These are phyloP conservation scores for Reinhardtius hippoglossoides DNA, from an alignment of 2,113 vertebrate species.

Conservation along the genomic window DNA sequence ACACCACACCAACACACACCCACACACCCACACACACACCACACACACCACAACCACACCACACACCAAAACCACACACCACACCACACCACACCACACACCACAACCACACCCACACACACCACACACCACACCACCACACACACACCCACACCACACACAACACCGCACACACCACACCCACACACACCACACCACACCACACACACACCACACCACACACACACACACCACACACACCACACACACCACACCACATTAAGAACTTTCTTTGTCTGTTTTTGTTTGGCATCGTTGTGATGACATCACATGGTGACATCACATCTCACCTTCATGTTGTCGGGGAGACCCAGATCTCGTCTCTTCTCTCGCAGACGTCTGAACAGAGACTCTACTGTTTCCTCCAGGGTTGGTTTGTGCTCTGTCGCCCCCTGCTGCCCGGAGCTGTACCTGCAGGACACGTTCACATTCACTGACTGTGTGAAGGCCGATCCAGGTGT, in stretches of 20 bases:
- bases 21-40: too few relatives aligned
- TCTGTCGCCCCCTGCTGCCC: constrained; percentile 79
- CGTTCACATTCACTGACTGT: background rate
- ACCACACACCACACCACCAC: too few relatives aligned
- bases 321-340: constrained; percentile 88
- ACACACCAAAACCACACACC: too few relatives aligned
- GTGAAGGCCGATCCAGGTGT: too few relatives aligned
- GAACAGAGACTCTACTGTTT: constrained; percentile 85
- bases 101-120: too few relatives aligned
- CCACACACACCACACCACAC: constrained; percentile 34
- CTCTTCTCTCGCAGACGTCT: constrained; percentile 86
- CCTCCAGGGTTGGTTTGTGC: constrained; percentile 84
- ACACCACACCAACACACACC: too few relatives aligned
- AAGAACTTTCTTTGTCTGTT: too few relatives aligned
- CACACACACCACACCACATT: too few relatives aligned
- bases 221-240: too few relatives aligned
- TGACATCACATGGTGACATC: constrained; percentile 20
- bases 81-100: too few relatives aligned
- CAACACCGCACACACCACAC: constrained; percentile 71
- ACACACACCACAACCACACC: too few relatives aligned
- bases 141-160: constrained; percentile 29
- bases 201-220: constrained; percentile 52
- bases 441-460: constrained; percentile 59
- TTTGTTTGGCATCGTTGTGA: too few relatives aligned
- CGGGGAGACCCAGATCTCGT: constrained; percentile 84